Base-by-base conservation (phyloP, 1,140 invertebrate genomes). In the Drosophila busckii region DNA sequence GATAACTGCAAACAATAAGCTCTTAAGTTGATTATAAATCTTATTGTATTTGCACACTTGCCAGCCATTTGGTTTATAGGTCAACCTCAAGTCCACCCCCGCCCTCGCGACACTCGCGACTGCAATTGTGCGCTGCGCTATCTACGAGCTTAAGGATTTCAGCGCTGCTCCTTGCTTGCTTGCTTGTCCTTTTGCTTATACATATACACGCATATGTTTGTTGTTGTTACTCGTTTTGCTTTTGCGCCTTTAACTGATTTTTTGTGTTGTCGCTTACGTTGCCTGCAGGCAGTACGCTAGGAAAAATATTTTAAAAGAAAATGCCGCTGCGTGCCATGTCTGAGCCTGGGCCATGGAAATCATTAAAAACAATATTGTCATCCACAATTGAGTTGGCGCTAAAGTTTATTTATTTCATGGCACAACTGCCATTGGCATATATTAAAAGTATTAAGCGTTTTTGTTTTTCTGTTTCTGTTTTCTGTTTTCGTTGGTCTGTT, bases 351-450 rank as follows among this genome's bases (percentile, higher is more conserved):
- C 56, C 62, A 67, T 63, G 62, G 63, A 62, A 76, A 78, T 76
- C 67, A 78, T 76, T 76, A 78, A 76, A 67, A 71, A 80, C 67
- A 76, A 76, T 76, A 76, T 76, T 78, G 71, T 67, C 67, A 45
- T 48, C 54, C 69, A 48, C 67, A 67, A 78, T 76, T 67, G 73
- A 62, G 67, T 46, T 63, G 64, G 52, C 44, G 56, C 35, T 53
- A 25, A 32, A 70, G 55, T 62, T 70, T 66, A 70, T 76, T 78
- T 78, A 78, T 73, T 73, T 71, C 62, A 54, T 78, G 63, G 71
- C 23, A 45, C 38, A 13, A 45, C 46, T 41, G 22, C 8, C 40
- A 26, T 22, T 19, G 22, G 34, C 23, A 49, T 19, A 32, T 35
- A 20, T 4, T 26, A 10, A 22, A 42, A n/a, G n/a, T n/a, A n/a